A percentile compares a stretch with the other conserved stretches of the same genome.
These are phyloP conservation scores for Biston betularia DNA, from an alignment of 2,888 invertebrate species.

Conservation along the genomic window DNA sequence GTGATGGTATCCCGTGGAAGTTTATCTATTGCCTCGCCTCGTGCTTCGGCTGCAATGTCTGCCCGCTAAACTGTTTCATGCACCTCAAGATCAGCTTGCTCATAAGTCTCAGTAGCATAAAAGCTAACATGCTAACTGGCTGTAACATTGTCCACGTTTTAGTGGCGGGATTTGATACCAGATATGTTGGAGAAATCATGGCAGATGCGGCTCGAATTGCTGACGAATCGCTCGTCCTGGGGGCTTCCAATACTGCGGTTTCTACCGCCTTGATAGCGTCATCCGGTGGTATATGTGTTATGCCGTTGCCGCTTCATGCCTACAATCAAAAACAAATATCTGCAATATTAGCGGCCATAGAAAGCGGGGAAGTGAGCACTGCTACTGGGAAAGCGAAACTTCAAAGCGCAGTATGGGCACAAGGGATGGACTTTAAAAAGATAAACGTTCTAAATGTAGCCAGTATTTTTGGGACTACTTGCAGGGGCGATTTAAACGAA, in stretches of 20 bases:
- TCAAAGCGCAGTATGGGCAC: conserved; percentile 74
- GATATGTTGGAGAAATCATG: conserved; percentile 69
- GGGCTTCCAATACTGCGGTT: conserved; percentile 58
- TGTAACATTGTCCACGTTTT: conserved; percentile 71
- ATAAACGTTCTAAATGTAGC: conserved; percentile 66
- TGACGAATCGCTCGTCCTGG: conserved; percentile 60
- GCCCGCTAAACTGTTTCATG: conserved; percentile 76
- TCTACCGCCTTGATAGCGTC: conserved; percentile 63
- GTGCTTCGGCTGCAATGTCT: conserved; percentile 67
- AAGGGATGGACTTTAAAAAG: conserved; percentile 75
- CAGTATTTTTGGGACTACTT: conserved; percentile 71
- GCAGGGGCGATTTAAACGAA: conserved; percentile 71
- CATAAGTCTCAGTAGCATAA: conserved; percentile 73
- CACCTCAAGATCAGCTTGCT: conserved; percentile 74
- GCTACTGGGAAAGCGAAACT: conserved; percentile 59
- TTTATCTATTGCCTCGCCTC: conserved; percentile 79
- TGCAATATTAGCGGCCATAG: conserved; percentile 64
- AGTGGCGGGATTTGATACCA: conserved; percentile 67
- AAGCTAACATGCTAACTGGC: conserved; percentile 61
- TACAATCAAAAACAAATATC: conserved; percentile 70
- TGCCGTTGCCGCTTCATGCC: conserved; percentile 71
- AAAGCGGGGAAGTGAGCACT: conserved; percentile 64
- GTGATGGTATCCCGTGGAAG: conserved; percentile 70
- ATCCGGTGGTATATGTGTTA: conserved; percentile 70
- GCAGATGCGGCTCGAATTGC: conserved; percentile 66